phyloP scores from a whole-genome alignment of 1,140 invertebrate genomes.

The Heliconius melpomene region DNA sequence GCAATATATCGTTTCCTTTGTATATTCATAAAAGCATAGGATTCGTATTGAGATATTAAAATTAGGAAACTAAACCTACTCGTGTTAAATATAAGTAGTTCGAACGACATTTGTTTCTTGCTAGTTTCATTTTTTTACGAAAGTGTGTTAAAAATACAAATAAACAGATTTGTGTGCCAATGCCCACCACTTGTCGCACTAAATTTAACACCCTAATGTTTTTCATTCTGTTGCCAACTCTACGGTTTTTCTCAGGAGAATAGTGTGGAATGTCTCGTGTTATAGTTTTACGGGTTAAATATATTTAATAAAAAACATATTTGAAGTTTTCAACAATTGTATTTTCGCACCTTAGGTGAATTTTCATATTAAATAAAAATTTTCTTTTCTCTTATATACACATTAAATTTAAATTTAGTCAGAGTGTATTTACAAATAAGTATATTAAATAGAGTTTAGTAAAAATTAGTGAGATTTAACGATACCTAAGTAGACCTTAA shows the following conservation, averaged over 20 bases:
- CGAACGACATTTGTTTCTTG: not conserved
- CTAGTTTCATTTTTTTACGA: not conserved
- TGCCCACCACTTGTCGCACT: slow-evolving; percentile 39
- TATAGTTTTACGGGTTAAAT: not conserved
- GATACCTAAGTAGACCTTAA: slow-evolving; percentile 68
- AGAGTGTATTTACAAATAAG: slow-evolving; percentile 81
- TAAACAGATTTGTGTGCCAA: slow-evolving; percentile 40
- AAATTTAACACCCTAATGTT: slow-evolving; percentile 45
- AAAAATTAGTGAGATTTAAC: slow-evolving; percentile 81
- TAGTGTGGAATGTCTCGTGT: slow-evolving; percentile 37
- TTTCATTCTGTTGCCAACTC: slow-evolving; percentile 41
- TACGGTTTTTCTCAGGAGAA: slow-evolving; percentile 32
- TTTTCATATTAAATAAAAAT: slow-evolving; percentile 78
- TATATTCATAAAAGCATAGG: too few relatives aligned
- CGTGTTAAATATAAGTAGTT: not conserved
- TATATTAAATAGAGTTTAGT: slow-evolving; percentile 81
- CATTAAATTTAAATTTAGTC: slow-evolving; percentile 79
- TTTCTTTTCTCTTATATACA: slow-evolving; percentile 78
- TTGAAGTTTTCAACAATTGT: slow-evolving; percentile 79
- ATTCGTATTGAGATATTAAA: too few relatives aligned
- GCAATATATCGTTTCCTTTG: too few relatives aligned
- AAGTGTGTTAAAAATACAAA: slow-evolving; percentile 36
- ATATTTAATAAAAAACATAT: slow-evolving; percentile 51
- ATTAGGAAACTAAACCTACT: not conserved
- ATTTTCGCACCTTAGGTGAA: slow-evolving; percentile 79